Conservation (phyloP, 2,888 invertebrate genomes). For the Heliconius cydno region DNA sequence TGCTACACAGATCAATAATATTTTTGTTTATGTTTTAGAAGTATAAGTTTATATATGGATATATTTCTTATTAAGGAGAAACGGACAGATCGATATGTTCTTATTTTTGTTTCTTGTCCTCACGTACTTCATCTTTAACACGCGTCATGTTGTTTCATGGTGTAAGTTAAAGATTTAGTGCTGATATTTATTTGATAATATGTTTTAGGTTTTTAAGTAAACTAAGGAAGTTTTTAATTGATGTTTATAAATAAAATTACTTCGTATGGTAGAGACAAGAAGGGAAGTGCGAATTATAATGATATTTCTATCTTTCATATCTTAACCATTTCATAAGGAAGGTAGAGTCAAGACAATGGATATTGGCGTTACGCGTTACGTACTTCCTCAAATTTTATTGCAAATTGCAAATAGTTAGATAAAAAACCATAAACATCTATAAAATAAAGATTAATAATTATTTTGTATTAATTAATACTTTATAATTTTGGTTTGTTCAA, state of each 20-base stretch:
- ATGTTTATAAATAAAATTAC: too few relatives aligned
- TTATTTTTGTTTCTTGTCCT: slow-evolving; percentile 33
- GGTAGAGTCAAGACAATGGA: too few relatives aligned
- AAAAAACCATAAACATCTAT: not conserved
- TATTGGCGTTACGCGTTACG: too few relatives aligned
- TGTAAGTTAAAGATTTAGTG: slow-evolving; percentile 28
- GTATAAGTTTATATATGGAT: not conserved
- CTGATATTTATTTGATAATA: not conserved
- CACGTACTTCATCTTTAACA: slow-evolving; percentile 41
- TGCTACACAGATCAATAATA: not conserved
- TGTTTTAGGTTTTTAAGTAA: not conserved
- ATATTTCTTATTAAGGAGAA: not conserved
- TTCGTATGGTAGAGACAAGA: too few relatives aligned
- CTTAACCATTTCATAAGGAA: too few relatives aligned
- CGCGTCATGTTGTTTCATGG: slow-evolving; percentile 30
- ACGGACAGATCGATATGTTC: slow-evolving; percentile 8
- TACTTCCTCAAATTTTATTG: too few relatives aligned
- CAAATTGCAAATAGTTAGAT: too few relatives aligned
- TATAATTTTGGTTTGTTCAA: slow-evolving; percentile 24
- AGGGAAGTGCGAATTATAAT: too few relatives aligned
- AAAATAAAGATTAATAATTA: not conserved
- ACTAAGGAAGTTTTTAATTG: too few relatives aligned
- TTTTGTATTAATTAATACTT: slow-evolving; percentile 12
- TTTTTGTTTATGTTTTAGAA: not conserved
- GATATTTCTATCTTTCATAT: too few relatives aligned